A percentile compares a stretch with the other conserved stretches of the same genome.
phyloP scores from a whole-genome alignment of 1,140 invertebrate genomes.

The Musca vetustissima region DNA sequence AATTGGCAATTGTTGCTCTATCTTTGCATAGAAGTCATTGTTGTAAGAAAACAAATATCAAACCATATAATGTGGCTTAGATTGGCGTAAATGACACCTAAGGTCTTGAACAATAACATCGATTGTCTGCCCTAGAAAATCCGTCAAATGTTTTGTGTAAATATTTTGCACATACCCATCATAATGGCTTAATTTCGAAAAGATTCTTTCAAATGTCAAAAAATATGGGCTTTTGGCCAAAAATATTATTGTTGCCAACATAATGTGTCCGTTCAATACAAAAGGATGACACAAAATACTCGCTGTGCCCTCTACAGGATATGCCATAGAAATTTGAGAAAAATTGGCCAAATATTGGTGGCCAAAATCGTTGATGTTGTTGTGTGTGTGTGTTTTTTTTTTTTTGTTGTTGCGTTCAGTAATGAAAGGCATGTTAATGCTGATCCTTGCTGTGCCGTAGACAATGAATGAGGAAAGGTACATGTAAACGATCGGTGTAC shows the following conservation, averaged over 20 bases:
- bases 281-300: too few species aligned
- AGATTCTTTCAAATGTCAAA: too few species aligned
- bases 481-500: too few species aligned
- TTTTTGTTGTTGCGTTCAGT: too few species aligned
- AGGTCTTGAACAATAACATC: neutral
- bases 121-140: neutral
- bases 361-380: neutral
- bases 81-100: slow-evolving; percentile 1
- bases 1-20: neutral
- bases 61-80: neutral
- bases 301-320: slow-evolving; percentile 1
- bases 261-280: too few species aligned
- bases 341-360: neutral
- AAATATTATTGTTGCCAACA: neutral
- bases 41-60: neutral
- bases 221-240: too few species aligned
- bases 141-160: neutral
- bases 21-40: neutral
- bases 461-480: too few species aligned
- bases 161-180: neutral
- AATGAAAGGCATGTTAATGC: too few species aligned
- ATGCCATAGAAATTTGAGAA: neutral
- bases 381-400: too few species aligned
- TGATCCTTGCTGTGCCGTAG: too few species aligned
- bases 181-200: too few species aligned